Conservation (phyloP, 2,113 vertebrate species). For the Oxyruncus cristatus region DNA sequence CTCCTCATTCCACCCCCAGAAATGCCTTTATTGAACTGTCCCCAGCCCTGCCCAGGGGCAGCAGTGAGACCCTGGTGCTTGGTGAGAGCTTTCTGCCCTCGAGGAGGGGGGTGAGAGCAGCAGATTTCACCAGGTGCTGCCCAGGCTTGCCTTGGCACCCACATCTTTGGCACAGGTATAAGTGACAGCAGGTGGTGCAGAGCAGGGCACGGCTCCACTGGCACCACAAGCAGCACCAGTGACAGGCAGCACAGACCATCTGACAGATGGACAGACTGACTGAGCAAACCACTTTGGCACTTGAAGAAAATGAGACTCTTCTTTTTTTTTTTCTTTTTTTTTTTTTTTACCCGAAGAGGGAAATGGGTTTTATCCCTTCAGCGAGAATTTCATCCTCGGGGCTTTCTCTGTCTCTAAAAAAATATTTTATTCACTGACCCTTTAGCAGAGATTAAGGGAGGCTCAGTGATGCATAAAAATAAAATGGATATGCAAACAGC, state of each 20-base stretch:
- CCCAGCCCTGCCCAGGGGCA: fast-evolving
- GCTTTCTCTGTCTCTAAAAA: not conserved
- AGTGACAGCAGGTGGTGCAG: not conserved
- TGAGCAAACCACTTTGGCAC: not conserved
- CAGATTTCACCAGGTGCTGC: not conserved
- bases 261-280: not conserved
- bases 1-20: not conserved
- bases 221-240: not conserved
- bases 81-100: fast-evolving
- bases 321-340: no score
- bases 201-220: not conserved
- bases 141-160: not conserved
- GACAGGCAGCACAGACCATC: not conserved
- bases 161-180: not conserved
- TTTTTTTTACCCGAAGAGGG: not conserved
- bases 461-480: conserved; percentile 3
- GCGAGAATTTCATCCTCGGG: not conserved
- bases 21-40: not conserved
- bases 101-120: not conserved
- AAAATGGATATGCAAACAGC: not conserved
- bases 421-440: not conserved
- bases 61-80: fast-evolving
- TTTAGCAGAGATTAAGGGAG: not conserved
- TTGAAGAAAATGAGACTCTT: not conserved
- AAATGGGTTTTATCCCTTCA: conserved; percentile 31